Evolutionary conservation across 2,113 vertebrate genomes (phyloP).

Genomic region (Tinamus guttatus): DNA sequence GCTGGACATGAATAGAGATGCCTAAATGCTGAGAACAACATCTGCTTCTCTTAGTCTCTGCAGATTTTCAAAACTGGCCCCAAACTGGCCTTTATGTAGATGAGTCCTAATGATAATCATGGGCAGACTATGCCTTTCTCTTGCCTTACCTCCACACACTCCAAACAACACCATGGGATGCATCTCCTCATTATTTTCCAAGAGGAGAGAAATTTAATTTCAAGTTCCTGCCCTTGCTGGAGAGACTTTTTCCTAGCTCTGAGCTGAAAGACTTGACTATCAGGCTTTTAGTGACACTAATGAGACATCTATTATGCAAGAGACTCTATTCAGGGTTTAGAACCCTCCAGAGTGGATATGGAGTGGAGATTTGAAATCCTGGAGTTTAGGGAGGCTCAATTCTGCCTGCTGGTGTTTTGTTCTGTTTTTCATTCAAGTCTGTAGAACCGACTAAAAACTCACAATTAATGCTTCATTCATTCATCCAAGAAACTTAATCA

Average conservation of each 20-base stretch:
- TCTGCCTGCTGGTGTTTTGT: background rate
- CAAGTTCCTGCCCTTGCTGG: background rate
- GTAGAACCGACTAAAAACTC: background rate
- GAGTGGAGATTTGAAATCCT: background rate
- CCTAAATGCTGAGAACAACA: background rate
- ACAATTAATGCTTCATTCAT: background rate
- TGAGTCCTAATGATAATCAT: background rate
- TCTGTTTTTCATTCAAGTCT: background rate
- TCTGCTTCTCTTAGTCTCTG: background rate
- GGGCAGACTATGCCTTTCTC: background rate
- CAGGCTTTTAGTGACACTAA: background rate
- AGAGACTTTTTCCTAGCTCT: background rate
- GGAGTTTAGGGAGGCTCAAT: background rate
- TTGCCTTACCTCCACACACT: background rate
- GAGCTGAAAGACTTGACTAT: background rate
- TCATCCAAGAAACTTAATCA: background rate
- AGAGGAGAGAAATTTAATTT: background rate
- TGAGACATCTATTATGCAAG: background rate
- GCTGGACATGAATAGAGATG: background rate
- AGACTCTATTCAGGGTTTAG: background rate
- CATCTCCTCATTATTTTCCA: background rate
- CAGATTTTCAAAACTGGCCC: background rate
- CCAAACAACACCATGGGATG: background rate
- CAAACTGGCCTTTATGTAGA: background rate
- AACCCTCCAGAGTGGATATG: background rate